These are phyloP conservation scores for Orgyia antiqua DNA, from an alignment of 2,888 invertebrate species.

Conservation along the genomic window DNA sequence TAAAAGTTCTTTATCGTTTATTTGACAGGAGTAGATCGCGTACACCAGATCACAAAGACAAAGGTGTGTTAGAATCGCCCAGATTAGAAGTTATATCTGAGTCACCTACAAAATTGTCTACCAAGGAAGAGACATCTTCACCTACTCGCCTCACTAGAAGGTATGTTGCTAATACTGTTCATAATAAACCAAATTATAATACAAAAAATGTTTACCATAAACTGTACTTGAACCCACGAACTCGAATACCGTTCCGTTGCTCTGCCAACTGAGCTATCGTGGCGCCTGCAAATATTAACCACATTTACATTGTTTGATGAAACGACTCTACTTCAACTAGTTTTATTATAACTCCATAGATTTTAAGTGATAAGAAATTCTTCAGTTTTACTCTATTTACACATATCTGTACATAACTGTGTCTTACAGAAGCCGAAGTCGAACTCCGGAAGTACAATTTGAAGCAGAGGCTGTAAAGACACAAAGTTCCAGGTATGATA, in stretches of 20 bases:
- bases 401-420: too few relatives aligned
- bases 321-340: too few relatives aligned
- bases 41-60: constrained; percentile 51
- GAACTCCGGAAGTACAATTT: constrained; percentile 53
- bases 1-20: too few relatives aligned
- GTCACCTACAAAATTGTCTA: constrained; percentile 40
- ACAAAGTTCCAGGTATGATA: constrained; percentile 37
- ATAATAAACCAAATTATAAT: neutral
- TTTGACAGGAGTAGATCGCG: constrained; percentile 46
- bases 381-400: too few relatives aligned
- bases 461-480: constrained; percentile 38
- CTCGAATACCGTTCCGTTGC: too few relatives aligned
- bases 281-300: too few relatives aligned
- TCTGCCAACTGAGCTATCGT: too few relatives aligned
- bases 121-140: constrained; percentile 26
- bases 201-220: too few relatives aligned
- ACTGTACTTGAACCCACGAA: too few relatives aligned
- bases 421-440: constrained; percentile 54
- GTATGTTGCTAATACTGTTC: constrained; percentile 18
- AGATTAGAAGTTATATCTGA: constrained; percentile 51
- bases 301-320: too few relatives aligned
- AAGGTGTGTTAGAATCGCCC: constrained; percentile 38
- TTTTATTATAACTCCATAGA: too few relatives aligned
- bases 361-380: too few relatives aligned
- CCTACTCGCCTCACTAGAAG: constrained; percentile 37